Percentiles rank a stretch among this genome's conserved stretches.
Evolutionary conservation across 2,797 vertebrate genomes (phyloP).

Genomic region (Heliangelus exortis): DNA sequence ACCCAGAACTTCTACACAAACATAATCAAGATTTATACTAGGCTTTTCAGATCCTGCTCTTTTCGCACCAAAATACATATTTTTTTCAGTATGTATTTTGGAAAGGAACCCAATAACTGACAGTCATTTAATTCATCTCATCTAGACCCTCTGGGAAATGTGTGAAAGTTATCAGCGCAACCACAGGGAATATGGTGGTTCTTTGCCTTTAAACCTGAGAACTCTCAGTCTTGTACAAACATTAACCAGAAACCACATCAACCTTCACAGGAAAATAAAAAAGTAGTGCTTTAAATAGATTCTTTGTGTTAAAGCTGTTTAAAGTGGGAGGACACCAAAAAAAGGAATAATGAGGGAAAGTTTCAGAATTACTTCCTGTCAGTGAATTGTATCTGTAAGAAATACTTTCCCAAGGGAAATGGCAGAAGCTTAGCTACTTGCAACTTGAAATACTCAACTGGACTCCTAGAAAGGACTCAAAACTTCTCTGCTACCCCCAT

Average conservation of each 20-base stretch:
- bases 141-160: neutral
- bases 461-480: neutral
- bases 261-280: slow-evolving; percentile 41
- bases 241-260: slow-evolving; percentile 60
- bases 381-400: slow-evolving; percentile 57
- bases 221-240: neutral
- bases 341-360: slow-evolving; percentile 45
- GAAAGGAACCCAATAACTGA: neutral
- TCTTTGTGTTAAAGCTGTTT: slow-evolving; percentile 55
- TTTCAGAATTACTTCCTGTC: slow-evolving; percentile 63
- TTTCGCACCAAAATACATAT: neutral
- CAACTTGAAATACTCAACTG: neutral
- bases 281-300: slow-evolving; percentile 44
- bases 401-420: slow-evolving; percentile 65
- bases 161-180: neutral
- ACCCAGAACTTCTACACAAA: neutral
- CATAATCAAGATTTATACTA: neutral
- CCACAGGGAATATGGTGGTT: neutral
- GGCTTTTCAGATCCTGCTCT: neutral
- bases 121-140: neutral
- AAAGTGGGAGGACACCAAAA: slow-evolving; percentile 51
- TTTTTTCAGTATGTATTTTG: neutral
- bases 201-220: slow-evolving; percentile 12
- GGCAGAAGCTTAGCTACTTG: slow-evolving; percentile 12
- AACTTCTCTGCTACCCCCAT: neutral